A percentile compares a stretch with the other conserved stretches of the same genome.
Conservation (phyloP, 2,797 vertebrate genomes). For the Pangasius mekongensis region DNA sequence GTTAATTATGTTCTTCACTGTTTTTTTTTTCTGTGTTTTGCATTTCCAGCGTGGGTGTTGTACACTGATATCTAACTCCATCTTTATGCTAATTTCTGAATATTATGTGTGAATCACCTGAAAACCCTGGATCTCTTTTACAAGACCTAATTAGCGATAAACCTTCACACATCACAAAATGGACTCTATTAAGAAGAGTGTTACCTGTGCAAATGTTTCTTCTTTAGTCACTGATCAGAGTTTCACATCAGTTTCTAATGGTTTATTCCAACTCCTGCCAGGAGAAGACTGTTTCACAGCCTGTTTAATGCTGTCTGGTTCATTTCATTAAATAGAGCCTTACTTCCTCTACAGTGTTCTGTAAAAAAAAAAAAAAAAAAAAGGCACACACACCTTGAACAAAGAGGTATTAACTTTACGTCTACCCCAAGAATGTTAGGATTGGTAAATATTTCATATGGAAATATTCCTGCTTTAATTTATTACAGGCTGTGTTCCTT, state of each 20-base stretch:
- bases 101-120: not conserved
- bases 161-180: not conserved
- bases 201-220: not conserved
- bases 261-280: not conserved
- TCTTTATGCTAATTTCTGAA: slow-evolving; percentile 3
- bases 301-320: not conserved
- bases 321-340: slow-evolving; percentile 1
- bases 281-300: not conserved
- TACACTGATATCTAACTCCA: not conserved
- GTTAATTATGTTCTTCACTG: not conserved
- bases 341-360: not conserved
- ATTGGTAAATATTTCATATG: slow-evolving; percentile 62
- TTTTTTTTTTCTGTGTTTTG: not conserved
- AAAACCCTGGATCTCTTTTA: not conserved
- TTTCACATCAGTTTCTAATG: not conserved
- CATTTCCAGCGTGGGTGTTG: not conserved
- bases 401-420: not conserved
- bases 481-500: not conserved
- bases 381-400: not conserved
- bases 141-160: slow-evolving; percentile 13
- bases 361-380: too few relatives aligned
- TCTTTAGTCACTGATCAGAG: slow-evolving; percentile 17
- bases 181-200: not conserved
- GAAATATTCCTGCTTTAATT: slow-evolving; percentile 1
- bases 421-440: not conserved